Conservation (phyloP, 2,113 vertebrate genomes). For the Carettochelys insculpta region DNA sequence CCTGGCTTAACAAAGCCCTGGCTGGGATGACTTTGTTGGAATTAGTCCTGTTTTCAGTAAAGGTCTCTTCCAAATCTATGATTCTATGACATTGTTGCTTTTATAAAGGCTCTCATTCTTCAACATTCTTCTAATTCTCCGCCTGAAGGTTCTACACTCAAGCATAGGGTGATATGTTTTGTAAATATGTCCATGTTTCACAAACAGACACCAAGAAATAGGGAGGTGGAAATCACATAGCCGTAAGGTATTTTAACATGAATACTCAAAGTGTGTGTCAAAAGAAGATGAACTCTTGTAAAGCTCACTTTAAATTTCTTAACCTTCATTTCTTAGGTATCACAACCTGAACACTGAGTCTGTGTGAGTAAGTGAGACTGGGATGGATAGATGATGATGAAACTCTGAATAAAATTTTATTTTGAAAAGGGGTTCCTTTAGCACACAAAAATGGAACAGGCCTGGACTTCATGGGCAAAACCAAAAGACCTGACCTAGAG, state of each 20-base stretch:
- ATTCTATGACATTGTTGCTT: no score
- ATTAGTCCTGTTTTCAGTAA: no score
- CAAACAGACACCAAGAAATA: background rate
- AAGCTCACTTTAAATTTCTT: background rate
- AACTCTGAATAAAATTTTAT: background rate
- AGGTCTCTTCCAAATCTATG: no score
- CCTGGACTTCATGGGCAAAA: background rate
- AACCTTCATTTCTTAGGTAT: background rate
- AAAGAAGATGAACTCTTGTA: background rate
- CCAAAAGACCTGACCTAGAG: background rate
- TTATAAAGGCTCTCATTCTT: background rate
- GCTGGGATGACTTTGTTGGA: no score
- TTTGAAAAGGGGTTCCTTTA: background rate
- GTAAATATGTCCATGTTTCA: background rate
- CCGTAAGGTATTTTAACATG: background rate
- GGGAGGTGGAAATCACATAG: background rate
- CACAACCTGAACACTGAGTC: background rate
- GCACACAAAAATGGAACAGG: background rate
- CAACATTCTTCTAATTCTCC: background rate
- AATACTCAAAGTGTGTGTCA: background rate
- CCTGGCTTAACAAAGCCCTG: no score
- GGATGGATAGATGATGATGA: background rate
- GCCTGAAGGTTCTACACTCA: background rate
- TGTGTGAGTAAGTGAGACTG: constrained; percentile 17
- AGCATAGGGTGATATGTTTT: background rate